Percentiles rank a stretch among this genome's conserved stretches.
phyloP scores from a whole-genome alignment of 2,113 vertebrate species.

The Pimephales promelas region DNA sequence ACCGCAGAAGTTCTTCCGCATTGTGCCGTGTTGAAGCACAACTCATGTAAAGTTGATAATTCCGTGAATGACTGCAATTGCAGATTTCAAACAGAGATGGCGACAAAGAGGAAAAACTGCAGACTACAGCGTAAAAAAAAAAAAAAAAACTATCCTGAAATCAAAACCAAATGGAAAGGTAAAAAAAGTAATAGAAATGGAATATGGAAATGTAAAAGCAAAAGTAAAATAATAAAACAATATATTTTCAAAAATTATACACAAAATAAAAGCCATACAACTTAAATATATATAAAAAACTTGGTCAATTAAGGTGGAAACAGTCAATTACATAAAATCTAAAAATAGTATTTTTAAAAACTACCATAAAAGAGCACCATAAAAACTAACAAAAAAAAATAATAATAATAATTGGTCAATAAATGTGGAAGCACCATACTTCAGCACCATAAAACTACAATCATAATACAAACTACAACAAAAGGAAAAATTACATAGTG shows the following conservation, averaged over 20 bases:
- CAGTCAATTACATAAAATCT: background rate
- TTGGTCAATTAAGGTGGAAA: too few relatives aligned
- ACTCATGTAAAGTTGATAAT: too few relatives aligned
- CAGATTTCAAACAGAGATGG: too few relatives aligned
- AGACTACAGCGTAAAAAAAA: too few relatives aligned
- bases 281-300: too few relatives aligned
- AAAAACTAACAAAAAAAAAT: background rate
- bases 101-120: too few relatives aligned
- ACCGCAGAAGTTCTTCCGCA: too few relatives aligned
- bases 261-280: background rate
- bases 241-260: background rate
- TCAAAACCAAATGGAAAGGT: background rate
- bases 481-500: background rate
- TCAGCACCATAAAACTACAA: background rate
- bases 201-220: background rate
- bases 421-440: too few relatives aligned
- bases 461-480: background rate
- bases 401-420: too few relatives aligned
- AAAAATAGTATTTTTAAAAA: background rate
- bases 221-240: background rate
- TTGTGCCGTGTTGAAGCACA: too few relatives aligned
- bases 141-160: too few relatives aligned
- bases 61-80: too few relatives aligned
- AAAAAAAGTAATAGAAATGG: background rate
- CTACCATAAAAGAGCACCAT: background rate